A percentile compares a stretch with the other conserved stretches of the same genome.
Evolutionary conservation across 2,797 vertebrate species (phyloP).

Genomic region (Sebastes trivittatus): DNA sequence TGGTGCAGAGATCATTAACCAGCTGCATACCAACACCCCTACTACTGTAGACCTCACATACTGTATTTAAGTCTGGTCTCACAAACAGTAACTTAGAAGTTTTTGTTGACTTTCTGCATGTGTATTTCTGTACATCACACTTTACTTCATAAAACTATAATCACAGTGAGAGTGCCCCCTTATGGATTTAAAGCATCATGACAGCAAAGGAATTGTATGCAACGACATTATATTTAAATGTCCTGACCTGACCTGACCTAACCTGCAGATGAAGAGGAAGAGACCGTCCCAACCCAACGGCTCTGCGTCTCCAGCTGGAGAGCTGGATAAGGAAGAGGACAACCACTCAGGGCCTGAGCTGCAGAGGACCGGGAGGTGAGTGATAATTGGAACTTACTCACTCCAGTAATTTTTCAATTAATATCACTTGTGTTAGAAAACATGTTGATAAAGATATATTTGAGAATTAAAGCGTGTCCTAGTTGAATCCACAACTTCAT

Average conservation of each 20-base stretch:
- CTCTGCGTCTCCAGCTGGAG: constrained; percentile 80
- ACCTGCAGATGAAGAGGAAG: constrained; percentile 90
- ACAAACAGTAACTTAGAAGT: background rate
- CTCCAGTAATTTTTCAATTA: background rate
- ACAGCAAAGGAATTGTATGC: background rate
- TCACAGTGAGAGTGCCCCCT: constrained; percentile 24
- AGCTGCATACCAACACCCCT: background rate
- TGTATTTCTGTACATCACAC: background rate
- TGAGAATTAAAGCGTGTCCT: background rate
- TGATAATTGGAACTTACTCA: constrained; percentile 7
- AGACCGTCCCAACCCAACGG: constrained; percentile 90
- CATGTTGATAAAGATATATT: background rate
- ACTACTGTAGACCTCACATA: background rate
- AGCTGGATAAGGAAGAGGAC: constrained; percentile 85
- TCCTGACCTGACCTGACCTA: constrained; percentile 1
- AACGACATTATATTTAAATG: background rate
- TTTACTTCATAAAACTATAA: background rate
- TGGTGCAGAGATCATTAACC: background rate
- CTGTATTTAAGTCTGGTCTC: background rate
- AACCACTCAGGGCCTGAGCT: constrained; percentile 90
- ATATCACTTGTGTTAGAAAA: background rate
- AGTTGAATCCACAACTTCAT: constrained; percentile 1
- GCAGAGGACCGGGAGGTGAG: constrained; percentile 92
- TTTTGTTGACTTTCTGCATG: background rate
- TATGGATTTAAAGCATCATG: constrained; percentile 16